Base-by-base conservation (phyloP, 2,888 invertebrate species). In the Melitaea athalia region DNA sequence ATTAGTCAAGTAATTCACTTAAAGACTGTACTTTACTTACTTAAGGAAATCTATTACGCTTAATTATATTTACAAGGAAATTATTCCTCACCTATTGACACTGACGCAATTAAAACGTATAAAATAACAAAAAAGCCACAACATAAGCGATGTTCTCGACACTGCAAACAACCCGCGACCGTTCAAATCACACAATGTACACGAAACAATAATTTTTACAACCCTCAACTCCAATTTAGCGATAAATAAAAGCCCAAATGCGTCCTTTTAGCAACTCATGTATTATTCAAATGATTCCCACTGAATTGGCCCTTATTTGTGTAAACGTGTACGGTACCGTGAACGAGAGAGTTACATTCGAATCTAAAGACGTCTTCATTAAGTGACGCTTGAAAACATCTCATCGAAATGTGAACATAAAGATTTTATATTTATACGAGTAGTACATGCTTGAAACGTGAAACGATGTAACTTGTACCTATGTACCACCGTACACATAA, bases 241-340 rank as follows among this genome's bases (percentile, higher is more conserved):
- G 75, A 77, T 77, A 75, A 80, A 77, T 77, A 75, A 80, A 82
- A 80, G 78, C 78, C 77, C 71, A 75, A 76, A 71, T 68, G 75
- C 74, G 76, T 79, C 77, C 78, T 79, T 78, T 81, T 79, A 78
- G 75, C 80, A 76, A 74, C 81, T 84, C 84, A 86, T 86, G 84
- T 80, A 86, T 86, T 85, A 88, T 88, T 86, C 86, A 86, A 78
- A 82, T 81, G 78, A 80, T 80, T 81, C 76, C 77, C 76, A 79
- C 78, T 78, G 81, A 83, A 80, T 82, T 78, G 77, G 76, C 76
- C 79, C 79, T 80, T 75, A 80, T 80, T 79, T 75, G 77, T 76
- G 75, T 80, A 68, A 63, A 68, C 45, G 38, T 38, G 38, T 38
- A 38, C 38, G 8, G 38, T 7, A 38, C 49, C 65, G 76, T 76